A percentile compares a stretch with the other conserved stretches of the same genome.
Evolutionary conservation across 2,888 invertebrate genomes (phyloP).

Genomic region (Lumbricus terrestris): DNA sequence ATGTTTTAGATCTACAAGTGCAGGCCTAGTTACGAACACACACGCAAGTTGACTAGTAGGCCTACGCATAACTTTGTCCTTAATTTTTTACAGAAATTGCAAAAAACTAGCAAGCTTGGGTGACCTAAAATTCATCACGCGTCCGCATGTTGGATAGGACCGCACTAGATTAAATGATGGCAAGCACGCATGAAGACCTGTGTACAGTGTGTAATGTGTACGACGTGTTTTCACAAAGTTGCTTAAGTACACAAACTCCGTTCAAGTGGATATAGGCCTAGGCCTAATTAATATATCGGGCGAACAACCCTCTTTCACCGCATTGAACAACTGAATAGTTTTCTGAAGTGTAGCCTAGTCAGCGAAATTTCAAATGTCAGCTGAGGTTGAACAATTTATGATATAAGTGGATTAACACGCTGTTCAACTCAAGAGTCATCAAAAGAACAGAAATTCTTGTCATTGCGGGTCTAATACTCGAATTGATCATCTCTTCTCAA

Average conservation of each 20-base stretch:
- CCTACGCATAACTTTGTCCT: no score
- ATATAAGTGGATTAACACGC: background rate
- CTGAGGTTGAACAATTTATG: background rate
- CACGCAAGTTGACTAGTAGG: no score
- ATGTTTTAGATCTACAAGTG: no score
- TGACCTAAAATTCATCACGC: no score
- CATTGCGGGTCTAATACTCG: background rate
- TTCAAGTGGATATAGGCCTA: background rate
- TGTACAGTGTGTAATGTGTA: no score
- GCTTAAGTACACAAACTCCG: background rate
- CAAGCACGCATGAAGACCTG: background rate
- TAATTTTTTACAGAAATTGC: no score
- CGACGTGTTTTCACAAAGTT: background rate
- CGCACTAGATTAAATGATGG: no score
- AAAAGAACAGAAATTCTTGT: background rate
- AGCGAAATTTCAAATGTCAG: background rate
- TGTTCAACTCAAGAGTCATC: background rate
- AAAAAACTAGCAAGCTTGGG: no score
- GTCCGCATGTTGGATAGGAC: no score
- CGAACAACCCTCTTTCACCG: background rate
- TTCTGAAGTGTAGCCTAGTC: background rate
- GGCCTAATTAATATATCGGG: background rate
- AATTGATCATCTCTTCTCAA: background rate
- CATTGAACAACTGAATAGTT: background rate
- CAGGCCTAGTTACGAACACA: no score